Percentiles rank a stretch among this genome's conserved stretches.
Evolutionary conservation across 1,140 invertebrate genomes (phyloP).

Genomic region (Chymomyza costata): DNA sequence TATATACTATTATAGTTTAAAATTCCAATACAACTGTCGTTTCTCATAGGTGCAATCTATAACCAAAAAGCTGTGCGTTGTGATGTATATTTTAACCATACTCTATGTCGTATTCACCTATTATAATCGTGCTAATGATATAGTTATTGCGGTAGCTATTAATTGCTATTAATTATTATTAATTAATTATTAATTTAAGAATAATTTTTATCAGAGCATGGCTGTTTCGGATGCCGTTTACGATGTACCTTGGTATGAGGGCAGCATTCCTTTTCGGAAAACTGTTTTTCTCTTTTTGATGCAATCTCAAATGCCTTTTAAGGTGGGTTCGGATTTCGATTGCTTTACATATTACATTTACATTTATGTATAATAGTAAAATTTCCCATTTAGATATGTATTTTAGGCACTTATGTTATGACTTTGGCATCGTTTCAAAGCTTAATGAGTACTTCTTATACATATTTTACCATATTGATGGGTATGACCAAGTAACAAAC

Average conservation of each 20-base stretch:
- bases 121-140: conserved; percentile 66
- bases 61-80: too few relatives aligned
- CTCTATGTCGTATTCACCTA: conserved; percentile 66
- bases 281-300: conserved; percentile 61
- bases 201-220: conserved; percentile 23
- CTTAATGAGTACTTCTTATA: conserved; percentile 68
- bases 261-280: conserved; percentile 43
- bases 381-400: conserved; percentile 55
- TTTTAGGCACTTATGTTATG: conserved; percentile 71
- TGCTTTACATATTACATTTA: too few relatives aligned
- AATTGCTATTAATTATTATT: too few relatives aligned
- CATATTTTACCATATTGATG: conserved; percentile 69
- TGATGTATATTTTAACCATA: conserved; percentile 69
- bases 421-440: conserved; percentile 73
- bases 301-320: conserved; percentile 55
- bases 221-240: conserved; percentile 47
- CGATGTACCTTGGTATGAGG: conserved; percentile 50
- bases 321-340: too few relatives aligned
- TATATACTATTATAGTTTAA: too few relatives aligned
- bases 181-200: too few relatives aligned
- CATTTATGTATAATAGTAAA: neutral
- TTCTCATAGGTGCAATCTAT: too few relatives aligned
- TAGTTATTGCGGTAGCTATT: conserved; percentile 50
- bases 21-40: too few relatives aligned
- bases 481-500: conserved; percentile 63